phyloP scores from a whole-genome alignment of 2,797 vertebrate genomes.

The Spinibarbus caldwelli region DNA sequence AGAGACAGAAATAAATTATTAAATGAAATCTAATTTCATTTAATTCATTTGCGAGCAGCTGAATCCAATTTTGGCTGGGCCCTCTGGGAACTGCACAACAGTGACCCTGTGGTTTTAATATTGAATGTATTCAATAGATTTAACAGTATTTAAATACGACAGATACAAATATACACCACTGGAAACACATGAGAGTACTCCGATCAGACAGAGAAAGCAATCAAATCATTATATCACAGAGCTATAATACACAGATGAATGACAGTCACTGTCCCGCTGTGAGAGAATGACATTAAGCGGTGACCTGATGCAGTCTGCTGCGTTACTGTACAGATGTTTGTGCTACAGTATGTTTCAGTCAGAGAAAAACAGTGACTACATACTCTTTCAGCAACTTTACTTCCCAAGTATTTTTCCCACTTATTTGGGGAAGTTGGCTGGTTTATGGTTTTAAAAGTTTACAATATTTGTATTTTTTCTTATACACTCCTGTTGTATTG shows the following conservation, averaged over 20 bases:
- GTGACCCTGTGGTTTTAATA: conserved; percentile 68
- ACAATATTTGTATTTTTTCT: background rate
- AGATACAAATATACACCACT: conserved; percentile 57
- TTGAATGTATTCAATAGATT: conserved; percentile 35
- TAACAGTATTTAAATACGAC: conserved; percentile 64
- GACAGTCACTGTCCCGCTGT: background rate
- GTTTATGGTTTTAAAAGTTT: background rate
- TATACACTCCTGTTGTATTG: background rate
- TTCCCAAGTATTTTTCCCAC: background rate
- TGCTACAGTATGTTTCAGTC: background rate
- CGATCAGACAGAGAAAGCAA: conserved; percentile 21
- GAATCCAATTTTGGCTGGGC: conserved; percentile 72
- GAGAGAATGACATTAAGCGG: background rate
- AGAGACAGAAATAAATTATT: conserved; percentile 78
- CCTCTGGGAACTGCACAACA: conserved; percentile 65
- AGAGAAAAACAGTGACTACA: background rate
- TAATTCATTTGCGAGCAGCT: conserved; percentile 74
- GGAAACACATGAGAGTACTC: background rate
- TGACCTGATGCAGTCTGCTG: background rate
- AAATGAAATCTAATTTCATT: conserved; percentile 77
- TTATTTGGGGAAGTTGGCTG: background rate
- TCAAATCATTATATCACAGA: conserved; percentile 40
- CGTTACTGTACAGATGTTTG: background rate
- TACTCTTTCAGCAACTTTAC: background rate
- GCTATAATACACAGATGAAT: conserved; percentile 1